Evolutionary conservation across 2,888 invertebrate species (phyloP).

Genomic region (Metopia argyrocephala): DNA sequence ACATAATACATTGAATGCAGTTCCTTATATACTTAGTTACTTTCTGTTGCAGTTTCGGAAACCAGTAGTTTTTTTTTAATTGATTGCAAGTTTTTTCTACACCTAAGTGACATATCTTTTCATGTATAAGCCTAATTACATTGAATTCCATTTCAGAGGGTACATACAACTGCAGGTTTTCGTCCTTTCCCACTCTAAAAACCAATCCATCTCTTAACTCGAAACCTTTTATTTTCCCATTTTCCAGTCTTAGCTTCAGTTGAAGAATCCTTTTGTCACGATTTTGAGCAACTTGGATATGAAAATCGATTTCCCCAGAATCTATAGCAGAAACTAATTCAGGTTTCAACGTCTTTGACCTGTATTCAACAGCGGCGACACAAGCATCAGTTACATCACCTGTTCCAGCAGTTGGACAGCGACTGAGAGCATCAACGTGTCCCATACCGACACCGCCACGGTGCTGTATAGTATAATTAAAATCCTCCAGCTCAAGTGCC

Average conservation of each 20-base stretch:
- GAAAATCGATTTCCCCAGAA: slow-evolving; percentile 37
- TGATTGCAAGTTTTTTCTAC: slow-evolving; percentile 12
- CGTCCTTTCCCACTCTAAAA: neutral
- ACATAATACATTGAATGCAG: slow-evolving; percentile 16
- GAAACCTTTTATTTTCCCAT: neutral
- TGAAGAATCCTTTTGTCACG: slow-evolving; percentile 7
- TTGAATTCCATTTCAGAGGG: slow-evolving; percentile 12
- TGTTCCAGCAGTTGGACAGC: slow-evolving; percentile 9
- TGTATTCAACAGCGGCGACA: neutral
- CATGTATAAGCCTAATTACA: slow-evolving; percentile 16
- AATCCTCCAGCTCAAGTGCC: slow-evolving; percentile 45
- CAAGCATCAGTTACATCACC: slow-evolving; percentile 22
- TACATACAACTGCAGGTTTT: neutral
- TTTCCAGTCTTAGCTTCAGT: slow-evolving; percentile 3
- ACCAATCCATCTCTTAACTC: slow-evolving; percentile 11
- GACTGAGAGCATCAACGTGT: slow-evolving; percentile 15
- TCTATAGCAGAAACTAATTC: slow-evolving; percentile 11
- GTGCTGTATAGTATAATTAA: slow-evolving; percentile 35
- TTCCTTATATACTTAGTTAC: neutral
- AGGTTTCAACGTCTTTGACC: neutral
- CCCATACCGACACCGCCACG: slow-evolving; percentile 15
- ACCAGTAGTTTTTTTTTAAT: slow-evolving; percentile 13
- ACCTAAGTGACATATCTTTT: slow-evolving; percentile 24
- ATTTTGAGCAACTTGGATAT: slow-evolving; percentile 45
- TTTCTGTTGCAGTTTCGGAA: neutral